Evolutionary conservation across 2,888 invertebrate species (phyloP), one percentile per base, ranked within the genome.

Genomic region (Tinea semifulvella): DNA sequence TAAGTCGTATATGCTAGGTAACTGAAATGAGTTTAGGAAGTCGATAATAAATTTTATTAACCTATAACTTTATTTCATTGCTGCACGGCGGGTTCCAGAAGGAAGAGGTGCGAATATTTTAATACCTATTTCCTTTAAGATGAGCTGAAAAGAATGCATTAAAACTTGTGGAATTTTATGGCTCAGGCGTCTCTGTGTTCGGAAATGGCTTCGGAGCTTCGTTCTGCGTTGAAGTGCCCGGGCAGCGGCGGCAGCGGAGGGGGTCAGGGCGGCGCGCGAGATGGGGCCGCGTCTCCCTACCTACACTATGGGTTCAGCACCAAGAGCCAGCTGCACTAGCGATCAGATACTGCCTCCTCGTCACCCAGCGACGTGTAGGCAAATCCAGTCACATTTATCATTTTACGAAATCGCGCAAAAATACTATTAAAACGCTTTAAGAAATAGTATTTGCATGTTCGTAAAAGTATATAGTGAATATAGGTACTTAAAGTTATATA

Each of bases 151-250:
- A 11, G 13, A 42, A 14, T 17, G 28, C 42, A 42, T 42, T 42
- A 42, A 27, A 42, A 27, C 27, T 27, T 40, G n/a, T 10, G 40
- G 6, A 40, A 19, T 25, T 40, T 25, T 22, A 40, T 40, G 22
- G 40, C 3, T n/a, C 81, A 90, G 89, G 86, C 86, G 50, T 87
- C 89, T 46, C 80, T 89, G 55, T 88, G 88, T 68, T 85, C 87
- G 55, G 89, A 89, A 76, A 88, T 90, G 88, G 86, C 87, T 49
- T 84, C 86, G 48, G 90, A 90, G 68, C 79, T 89, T 53, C 84
- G 86, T 52, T 87, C 87, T 54, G 88, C 88, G 49, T 67, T 90
- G 56, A 86, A 87, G 62, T 88, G 88, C 57, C 84, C 85, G 49
- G 84, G 85, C 47, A 79, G 84, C 36, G 79, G 82, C 6, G 72